Percentiles rank a stretch among this genome's conserved stretches.
Evolutionary conservation across 2,113 vertebrate genomes (phyloP).

Genomic region (Anguilla japonica): DNA sequence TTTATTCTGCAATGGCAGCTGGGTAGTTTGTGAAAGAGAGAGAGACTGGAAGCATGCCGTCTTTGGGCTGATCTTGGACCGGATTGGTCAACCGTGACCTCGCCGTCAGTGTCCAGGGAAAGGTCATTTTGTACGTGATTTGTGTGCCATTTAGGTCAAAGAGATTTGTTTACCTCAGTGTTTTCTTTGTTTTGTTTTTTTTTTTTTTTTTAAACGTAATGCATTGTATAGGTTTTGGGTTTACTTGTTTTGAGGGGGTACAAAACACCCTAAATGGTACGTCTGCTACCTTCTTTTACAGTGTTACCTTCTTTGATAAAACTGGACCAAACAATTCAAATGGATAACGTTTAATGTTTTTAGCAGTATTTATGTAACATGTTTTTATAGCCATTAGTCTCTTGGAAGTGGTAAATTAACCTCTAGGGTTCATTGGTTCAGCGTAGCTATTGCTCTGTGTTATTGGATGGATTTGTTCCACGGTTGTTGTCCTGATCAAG

Average conservation of each 20-base stretch:
- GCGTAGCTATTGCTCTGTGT: background rate
- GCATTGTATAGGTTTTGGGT: background rate
- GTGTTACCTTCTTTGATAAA: background rate
- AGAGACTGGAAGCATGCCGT: no score
- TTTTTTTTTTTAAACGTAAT: background rate
- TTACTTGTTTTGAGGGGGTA: background rate
- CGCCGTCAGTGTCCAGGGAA: background rate
- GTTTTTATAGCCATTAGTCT: background rate
- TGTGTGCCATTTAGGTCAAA: background rate
- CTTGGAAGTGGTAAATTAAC: background rate
- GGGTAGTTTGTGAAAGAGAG: no score
- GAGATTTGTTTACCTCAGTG: no score
- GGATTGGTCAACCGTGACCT: no score
- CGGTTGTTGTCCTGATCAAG: no score
- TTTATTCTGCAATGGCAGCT: no score
- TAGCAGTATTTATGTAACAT: background rate
- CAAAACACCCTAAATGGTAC: background rate
- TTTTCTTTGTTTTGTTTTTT: background rate
- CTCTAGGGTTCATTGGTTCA: background rate
- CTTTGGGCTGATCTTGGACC: no score
- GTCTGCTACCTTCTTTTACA: background rate
- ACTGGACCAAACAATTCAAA: background rate
- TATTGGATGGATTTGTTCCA: no score
- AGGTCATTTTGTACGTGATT: background rate
- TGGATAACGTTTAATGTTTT: background rate